A percentile compares a stretch with the other conserved stretches of the same genome.
Evolutionary conservation across 2,797 vertebrate genomes (phyloP).

Genomic region (Phoxinus dragarum): DNA sequence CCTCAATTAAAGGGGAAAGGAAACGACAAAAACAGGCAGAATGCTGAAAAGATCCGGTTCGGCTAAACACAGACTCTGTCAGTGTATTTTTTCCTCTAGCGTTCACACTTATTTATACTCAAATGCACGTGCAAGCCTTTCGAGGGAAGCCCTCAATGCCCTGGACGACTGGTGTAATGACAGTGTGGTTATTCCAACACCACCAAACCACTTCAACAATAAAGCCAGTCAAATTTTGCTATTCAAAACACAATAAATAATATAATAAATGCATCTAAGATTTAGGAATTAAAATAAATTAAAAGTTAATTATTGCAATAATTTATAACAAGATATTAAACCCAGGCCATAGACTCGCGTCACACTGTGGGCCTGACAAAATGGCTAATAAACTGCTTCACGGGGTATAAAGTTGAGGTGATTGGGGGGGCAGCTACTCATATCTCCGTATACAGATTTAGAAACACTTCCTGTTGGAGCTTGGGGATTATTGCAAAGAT

Average conservation of each 20-base stretch:
- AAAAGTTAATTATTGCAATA: background rate
- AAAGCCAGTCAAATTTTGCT: background rate
- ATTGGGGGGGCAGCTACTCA: conserved; percentile 55
- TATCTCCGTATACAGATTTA: conserved; percentile 37
- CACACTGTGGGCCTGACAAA: conserved; percentile 37
- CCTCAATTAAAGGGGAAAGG: conserved; percentile 59
- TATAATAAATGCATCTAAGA: background rate
- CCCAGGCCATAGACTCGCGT: background rate
- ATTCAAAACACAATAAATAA: background rate
- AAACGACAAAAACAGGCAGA: conserved; percentile 66
- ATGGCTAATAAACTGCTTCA: conserved; percentile 60
- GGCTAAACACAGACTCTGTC: conserved; percentile 64
- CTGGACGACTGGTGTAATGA: conserved; percentile 44
- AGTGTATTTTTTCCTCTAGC: conserved; percentile 51
- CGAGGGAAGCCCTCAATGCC: conserved; percentile 49
- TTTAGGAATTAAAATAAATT: background rate
- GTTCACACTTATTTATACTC: conserved; percentile 73
- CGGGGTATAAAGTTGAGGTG: conserved; percentile 52
- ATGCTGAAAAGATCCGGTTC: conserved; percentile 67
- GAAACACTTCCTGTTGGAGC: conserved; percentile 40
- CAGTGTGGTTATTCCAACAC: conserved; percentile 40
- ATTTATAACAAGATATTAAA: background rate
- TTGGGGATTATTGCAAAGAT: conserved; percentile 64
- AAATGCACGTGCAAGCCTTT: conserved; percentile 67
- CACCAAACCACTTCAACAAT: conserved; percentile 43